Base-by-base conservation (phyloP, 2,888 invertebrate genomes). In the Azorinus chamasolen region DNA sequence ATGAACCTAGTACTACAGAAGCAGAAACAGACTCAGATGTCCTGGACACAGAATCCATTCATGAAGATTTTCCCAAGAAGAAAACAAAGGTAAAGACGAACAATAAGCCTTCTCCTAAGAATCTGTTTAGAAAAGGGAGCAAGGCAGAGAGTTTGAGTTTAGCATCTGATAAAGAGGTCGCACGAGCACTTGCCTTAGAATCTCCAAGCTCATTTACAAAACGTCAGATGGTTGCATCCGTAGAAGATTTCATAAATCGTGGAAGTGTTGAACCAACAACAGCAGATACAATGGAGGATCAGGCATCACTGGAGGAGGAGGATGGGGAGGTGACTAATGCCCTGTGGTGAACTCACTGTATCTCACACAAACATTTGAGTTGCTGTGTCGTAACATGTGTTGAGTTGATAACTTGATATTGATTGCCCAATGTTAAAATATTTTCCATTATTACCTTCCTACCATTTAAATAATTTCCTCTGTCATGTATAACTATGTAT, bases 1-100 rank as follows among this genome's bases (percentile, higher is more conserved):
- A 81, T 71, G 81, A 81, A 46, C 81, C 81, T 18, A 81, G 81
- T 57, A 81, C 81, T 22, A 77, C 74, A 27, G 78, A 78, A 25
- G 70, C 70, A 22, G 76, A 76, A 45, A 69, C 63, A 24, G 16
- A 50, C 6, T 69, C 74, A 5, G 81, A 81, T 50, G 68, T 74
- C 3, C 48, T 81, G 1, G 76, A 80, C 16, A 75, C 72, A 22
- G 73, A 69, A 50, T 74, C 76, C 27, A 37, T 80, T 1, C 61
- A 80, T 41, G 70, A 79, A 59, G 75, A 79, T 12, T 43, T 66
- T 53, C 10, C 16, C 8, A 55, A 54, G 54, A 32, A 32, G 32
- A 32, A 32, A 10, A 32, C 32, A 4, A 32, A 32, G 10, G 10
- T 10, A 32, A 16, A 45, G 45, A 45, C 4, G 6, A 20, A 12